Conservation (phyloP, 2,888 invertebrate genomes). For the Eupithecia pulchellata region DNA sequence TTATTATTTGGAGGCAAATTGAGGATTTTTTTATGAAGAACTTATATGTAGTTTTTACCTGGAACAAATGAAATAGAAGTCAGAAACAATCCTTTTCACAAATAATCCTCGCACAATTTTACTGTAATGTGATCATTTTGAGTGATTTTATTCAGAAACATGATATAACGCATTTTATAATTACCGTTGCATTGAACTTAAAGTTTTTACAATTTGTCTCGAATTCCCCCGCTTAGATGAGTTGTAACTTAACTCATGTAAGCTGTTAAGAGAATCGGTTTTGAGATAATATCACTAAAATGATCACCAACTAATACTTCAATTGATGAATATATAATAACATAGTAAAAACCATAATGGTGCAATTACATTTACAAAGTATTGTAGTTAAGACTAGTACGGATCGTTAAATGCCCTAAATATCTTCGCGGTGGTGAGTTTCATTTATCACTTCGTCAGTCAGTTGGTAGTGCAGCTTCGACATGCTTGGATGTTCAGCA, state of each 20-base stretch:
- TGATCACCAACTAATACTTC: conserved; percentile 14
- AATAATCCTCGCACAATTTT: conserved; percentile 28
- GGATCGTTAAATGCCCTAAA: conserved; percentile 43
- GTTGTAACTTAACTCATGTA: background rate
- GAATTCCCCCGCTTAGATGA: background rate
- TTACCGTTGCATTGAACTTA: background rate
- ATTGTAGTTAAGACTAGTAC: conserved; percentile 44
- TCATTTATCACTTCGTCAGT: background rate
- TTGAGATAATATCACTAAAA: conserved; percentile 39
- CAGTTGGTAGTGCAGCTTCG: background rate
- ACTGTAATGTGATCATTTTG: background rate
- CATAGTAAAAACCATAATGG: conserved; percentile 29
- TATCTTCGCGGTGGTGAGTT: background rate
- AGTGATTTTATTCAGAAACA: background rate
- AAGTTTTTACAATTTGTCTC: background rate
- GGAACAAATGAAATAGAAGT: conserved; percentile 28
- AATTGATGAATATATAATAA: conserved; percentile 10
- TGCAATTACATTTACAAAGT: conserved; percentile 48
- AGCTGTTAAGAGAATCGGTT: background rate
- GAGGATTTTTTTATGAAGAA: background rate
- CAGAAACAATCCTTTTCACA: conserved; percentile 6
- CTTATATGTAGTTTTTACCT: conserved; percentile 14
- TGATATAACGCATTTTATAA: background rate
- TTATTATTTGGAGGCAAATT: background rate
- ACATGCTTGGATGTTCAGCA: background rate